phyloP scores from a whole-genome alignment of 2,888 invertebrate species.

The Drosophila robusta region DNA sequence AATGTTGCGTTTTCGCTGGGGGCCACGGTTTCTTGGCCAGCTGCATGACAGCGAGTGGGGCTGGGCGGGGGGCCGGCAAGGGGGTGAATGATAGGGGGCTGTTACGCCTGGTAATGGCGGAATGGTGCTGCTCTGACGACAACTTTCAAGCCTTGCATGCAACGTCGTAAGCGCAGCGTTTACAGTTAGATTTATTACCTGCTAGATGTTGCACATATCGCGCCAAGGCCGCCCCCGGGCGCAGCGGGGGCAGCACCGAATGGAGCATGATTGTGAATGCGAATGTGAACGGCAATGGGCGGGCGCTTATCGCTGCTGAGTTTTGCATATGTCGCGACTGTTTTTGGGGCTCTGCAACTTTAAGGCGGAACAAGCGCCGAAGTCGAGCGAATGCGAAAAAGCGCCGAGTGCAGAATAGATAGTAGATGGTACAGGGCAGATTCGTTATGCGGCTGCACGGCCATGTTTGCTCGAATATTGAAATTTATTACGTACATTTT shows the following conservation, averaged over 20 bases:
- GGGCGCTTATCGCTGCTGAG: conserved; percentile 62
- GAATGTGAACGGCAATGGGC: conserved; percentile 30
- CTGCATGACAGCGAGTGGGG: conserved; percentile 19
- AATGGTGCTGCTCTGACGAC: conserved; percentile 67
- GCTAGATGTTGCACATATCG: conserved; percentile 79
- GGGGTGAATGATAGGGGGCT: conserved; percentile 17
- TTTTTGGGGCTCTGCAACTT: conserved; percentile 44
- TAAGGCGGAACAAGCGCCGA: conserved; percentile 12
- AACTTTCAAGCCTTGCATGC: conserved; percentile 74
- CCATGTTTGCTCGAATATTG: conserved; percentile 9
- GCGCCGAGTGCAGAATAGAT: neutral
- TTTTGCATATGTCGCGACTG: conserved; percentile 74
- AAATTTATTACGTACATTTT: conserved; percentile 30
- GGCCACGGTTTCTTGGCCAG: conserved; percentile 30
- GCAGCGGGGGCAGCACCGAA: too few relatives aligned
- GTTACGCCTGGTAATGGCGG: conserved; percentile 39
- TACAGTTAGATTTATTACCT: conserved; percentile 80
- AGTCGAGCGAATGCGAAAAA: conserved; percentile 1
- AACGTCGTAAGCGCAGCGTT: conserved; percentile 76
- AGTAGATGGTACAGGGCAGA: neutral
- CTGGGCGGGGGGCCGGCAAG: neutral
- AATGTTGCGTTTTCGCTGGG: conserved; percentile 62
- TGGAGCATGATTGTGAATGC: conserved; percentile 18
- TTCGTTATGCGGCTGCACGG: conserved; percentile 17
- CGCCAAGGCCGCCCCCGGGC: neutral